Percentiles rank a stretch among this genome's conserved stretches.
Conservation (phyloP, 2,888 invertebrate genomes). For the Epistrophella euchroma region DNA sequence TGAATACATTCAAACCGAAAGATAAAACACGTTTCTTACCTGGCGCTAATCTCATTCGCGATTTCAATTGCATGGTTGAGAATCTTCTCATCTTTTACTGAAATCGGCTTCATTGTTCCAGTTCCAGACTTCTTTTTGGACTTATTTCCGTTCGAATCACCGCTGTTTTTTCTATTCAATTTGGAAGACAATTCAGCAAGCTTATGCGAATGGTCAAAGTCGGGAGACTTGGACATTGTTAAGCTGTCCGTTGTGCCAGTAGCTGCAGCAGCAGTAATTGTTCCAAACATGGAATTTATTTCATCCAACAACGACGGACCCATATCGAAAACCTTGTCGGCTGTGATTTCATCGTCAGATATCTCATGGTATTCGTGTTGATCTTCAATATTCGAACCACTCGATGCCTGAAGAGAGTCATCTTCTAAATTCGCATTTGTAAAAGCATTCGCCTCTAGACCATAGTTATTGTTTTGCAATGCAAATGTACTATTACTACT, state of each 20-base stretch:
- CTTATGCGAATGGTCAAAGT: conserved; percentile 86
- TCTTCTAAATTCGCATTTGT: conserved; percentile 78
- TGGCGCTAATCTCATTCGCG: conserved; percentile 94
- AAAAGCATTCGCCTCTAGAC: conserved; percentile 80
- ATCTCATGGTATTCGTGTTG: conserved; percentile 93
- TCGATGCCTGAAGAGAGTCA: conserved; percentile 74
- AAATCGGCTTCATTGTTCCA: conserved; percentile 93
- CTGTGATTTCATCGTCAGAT: conserved; percentile 89
- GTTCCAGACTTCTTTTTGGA: conserved; percentile 81
- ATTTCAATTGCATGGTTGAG: conserved; percentile 96
- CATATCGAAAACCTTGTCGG: conserved; percentile 87
- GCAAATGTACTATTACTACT: conserved; percentile 78
- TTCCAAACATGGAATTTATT: conserved; percentile 94
- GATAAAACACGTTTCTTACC: conserved; percentile 82
- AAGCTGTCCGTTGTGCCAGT: conserved; percentile 69
- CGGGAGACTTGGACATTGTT: conserved; percentile 82
- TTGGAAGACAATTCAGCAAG: conserved; percentile 87
- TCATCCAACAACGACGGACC: conserved; percentile 96
- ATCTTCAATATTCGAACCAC: conserved; percentile 81
- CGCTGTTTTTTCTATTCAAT: conserved; percentile 79
- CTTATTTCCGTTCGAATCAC: conserved; percentile 81
- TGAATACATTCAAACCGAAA: neutral
- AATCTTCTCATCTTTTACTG: conserved; percentile 95
- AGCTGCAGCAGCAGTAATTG: conserved; percentile 83
- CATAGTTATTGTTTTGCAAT: conserved; percentile 82